Conservation (phyloP, 2,888 invertebrate species). For the Bellardia pandia region DNA sequence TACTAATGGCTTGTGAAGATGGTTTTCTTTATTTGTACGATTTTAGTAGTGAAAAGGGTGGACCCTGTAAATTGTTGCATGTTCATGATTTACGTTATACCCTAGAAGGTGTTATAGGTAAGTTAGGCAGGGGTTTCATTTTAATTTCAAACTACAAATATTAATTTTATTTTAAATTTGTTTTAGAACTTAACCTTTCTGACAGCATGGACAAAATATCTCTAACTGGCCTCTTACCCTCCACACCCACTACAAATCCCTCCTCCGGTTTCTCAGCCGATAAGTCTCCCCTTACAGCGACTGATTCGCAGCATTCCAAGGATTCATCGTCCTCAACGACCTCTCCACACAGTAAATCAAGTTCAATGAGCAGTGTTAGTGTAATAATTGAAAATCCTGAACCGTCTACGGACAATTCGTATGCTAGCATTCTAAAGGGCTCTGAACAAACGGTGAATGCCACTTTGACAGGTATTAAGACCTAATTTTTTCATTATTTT, state of each 20-base stretch:
- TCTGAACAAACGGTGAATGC: constrained; percentile 87
- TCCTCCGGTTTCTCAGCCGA: constrained; percentile 54
- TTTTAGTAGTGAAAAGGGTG: constrained; percentile 82
- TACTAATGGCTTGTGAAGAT: constrained; percentile 83
- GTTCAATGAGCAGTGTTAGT: constrained; percentile 76
- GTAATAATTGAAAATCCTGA: constrained; percentile 81
- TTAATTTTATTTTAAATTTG: neutral
- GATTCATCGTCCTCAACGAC: constrained; percentile 39
- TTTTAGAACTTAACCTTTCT: constrained; percentile 79
- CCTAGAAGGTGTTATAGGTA: constrained; percentile 82
- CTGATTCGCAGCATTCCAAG: constrained; percentile 48
- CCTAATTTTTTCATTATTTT: constrained; percentile 62
- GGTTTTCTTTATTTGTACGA: constrained; percentile 84
- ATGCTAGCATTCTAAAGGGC: constrained; percentile 96
- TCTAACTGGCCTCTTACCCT: constrained; percentile 76
- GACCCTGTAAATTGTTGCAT: constrained; percentile 81
- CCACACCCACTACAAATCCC: constrained; percentile 60
- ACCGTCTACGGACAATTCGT: constrained; percentile 85
- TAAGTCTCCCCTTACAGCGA: constrained; percentile 2
- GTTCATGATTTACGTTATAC: constrained; percentile 83
- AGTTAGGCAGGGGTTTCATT: constrained; percentile 36
- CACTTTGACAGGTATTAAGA: constrained; percentile 92
- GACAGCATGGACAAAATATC: constrained; percentile 78
- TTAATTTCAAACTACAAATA: neutral
- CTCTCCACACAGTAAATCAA: constrained; percentile 65